These are phyloP conservation scores for Eupithecia exiguata DNA, from an alignment of 2,888 invertebrate species.

Conservation along the genomic window DNA sequence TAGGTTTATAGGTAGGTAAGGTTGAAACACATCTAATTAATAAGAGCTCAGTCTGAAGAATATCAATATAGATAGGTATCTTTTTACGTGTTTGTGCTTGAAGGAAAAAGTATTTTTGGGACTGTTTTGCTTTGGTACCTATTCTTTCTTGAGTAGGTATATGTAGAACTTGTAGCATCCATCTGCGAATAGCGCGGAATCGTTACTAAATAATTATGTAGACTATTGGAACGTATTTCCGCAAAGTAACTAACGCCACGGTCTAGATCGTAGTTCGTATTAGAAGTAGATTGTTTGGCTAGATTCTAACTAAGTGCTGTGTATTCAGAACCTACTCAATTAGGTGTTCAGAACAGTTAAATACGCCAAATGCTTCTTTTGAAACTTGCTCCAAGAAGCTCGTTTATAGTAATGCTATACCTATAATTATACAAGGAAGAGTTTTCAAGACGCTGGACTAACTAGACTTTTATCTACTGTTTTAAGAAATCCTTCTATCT, in stretches of 20 bases:
- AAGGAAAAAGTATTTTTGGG: too few relatives aligned
- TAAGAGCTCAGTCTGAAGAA: too few relatives aligned
- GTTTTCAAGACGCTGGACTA: slow-evolving; percentile 2
- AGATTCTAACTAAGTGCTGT: neutral
- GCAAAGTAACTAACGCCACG: too few relatives aligned
- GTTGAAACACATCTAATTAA: too few relatives aligned
- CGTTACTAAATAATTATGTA: neutral
- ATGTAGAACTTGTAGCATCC: too few relatives aligned
- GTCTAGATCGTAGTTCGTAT: too few relatives aligned
- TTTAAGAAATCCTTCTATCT: too few relatives aligned
- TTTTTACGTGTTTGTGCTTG: neutral
- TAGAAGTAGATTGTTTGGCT: too few relatives aligned
- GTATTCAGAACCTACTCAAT: neutral
- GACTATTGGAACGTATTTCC: neutral
- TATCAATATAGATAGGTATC: too few relatives aligned
- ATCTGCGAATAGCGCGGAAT: neutral
- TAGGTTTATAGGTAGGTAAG: neutral
- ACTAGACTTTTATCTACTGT: neutral
- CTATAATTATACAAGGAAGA: neutral
- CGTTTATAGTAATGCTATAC: neutral
- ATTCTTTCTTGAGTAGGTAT: too few relatives aligned
- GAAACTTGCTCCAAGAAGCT: neutral
- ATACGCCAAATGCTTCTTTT: neutral
- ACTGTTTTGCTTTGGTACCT: neutral
- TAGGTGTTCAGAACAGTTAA: neutral